Percentiles rank a stretch among this genome's conserved stretches.
These are phyloP conservation scores for Leuciscus idus DNA, from an alignment of 2,113 vertebrate genomes.

Conservation along the genomic window DNA sequence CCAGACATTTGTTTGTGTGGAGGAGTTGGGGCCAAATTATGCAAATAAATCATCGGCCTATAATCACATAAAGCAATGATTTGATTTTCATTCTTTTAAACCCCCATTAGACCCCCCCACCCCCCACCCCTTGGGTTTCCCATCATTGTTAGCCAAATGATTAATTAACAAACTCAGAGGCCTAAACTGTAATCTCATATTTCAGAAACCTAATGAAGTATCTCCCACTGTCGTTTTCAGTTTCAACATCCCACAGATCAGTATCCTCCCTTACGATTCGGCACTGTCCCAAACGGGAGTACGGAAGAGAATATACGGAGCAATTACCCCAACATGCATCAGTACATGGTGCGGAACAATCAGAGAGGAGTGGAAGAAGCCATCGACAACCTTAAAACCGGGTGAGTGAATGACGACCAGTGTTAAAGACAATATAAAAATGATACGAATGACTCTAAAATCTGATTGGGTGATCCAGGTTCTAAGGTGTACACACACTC, in stretches of 20 bases:
- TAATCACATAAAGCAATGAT: neutral
- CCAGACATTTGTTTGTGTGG: conserved; percentile 11
- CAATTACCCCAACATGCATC: conserved; percentile 93
- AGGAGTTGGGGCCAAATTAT: conserved; percentile 18
- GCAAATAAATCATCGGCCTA: neutral
- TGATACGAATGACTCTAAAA: neutral
- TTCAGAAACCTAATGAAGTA: conserved; percentile 15
- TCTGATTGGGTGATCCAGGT: neutral
- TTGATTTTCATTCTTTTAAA: neutral
- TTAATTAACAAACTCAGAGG: neutral
- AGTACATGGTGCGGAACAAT: conserved; percentile 92
- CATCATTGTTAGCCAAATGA: neutral
- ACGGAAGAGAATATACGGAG: conserved; percentile 93
- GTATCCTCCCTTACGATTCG: conserved; percentile 90
- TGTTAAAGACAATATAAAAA: neutral
- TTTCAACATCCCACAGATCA: conserved; percentile 92
- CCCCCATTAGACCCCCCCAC: no score
- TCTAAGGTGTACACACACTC: neutral
- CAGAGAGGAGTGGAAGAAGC: conserved; percentile 91
- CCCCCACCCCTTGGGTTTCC: neutral
- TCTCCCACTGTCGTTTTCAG: conserved; percentile 63
- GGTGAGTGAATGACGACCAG: conserved; percentile 67
- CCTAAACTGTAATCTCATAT: conserved; percentile 32
- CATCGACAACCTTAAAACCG: conserved; percentile 88
- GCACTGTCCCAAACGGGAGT: conserved; percentile 91